Conservation (phyloP, 1,140 invertebrate species). For the Rhagoletis pomonella region DNA sequence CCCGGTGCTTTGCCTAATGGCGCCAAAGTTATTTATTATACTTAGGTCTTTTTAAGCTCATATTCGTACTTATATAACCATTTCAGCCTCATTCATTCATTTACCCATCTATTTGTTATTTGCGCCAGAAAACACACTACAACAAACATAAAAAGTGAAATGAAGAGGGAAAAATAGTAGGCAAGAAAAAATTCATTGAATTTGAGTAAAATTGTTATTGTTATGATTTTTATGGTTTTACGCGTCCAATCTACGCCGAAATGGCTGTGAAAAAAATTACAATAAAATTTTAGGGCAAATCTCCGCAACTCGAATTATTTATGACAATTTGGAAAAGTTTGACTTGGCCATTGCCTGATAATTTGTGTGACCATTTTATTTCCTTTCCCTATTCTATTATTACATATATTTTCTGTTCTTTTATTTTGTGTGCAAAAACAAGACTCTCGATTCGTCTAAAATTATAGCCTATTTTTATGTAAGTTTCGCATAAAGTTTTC, state of each 20-base stretch:
- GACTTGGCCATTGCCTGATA: slow-evolving; percentile 28
- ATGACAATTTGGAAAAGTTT: slow-evolving; percentile 39
- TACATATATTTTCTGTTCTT: not conserved
- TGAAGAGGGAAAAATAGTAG: not conserved
- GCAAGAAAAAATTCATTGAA: not conserved
- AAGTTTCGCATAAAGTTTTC: slow-evolving; percentile 17
- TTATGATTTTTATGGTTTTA: slow-evolving; percentile 49
- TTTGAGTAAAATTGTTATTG: slow-evolving; percentile 52
- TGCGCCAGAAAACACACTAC: slow-evolving; percentile 3
- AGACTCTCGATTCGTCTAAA: not conserved
- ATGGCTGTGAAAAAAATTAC: too few relatives aligned
- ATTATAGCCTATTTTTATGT: slow-evolving; percentile 30
- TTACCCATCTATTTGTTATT: slow-evolving; percentile 42
- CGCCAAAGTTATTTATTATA: slow-evolving; percentile 51
- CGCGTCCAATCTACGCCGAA: too few relatives aligned
- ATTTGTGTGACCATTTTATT: slow-evolving; percentile 48
- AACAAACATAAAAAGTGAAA: slow-evolving; percentile 20
- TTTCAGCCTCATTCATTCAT: slow-evolving; percentile 7
- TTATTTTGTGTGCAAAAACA: not conserved
- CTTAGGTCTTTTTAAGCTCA: slow-evolving; percentile 40
- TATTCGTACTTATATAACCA: not conserved
- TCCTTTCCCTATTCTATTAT: not conserved
- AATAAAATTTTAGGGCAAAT: not conserved
- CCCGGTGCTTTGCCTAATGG: slow-evolving; percentile 38
- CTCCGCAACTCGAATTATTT: not conserved